phyloP scores from a whole-genome alignment of 1,140 invertebrate species.

The Hestina assimilis region DNA sequence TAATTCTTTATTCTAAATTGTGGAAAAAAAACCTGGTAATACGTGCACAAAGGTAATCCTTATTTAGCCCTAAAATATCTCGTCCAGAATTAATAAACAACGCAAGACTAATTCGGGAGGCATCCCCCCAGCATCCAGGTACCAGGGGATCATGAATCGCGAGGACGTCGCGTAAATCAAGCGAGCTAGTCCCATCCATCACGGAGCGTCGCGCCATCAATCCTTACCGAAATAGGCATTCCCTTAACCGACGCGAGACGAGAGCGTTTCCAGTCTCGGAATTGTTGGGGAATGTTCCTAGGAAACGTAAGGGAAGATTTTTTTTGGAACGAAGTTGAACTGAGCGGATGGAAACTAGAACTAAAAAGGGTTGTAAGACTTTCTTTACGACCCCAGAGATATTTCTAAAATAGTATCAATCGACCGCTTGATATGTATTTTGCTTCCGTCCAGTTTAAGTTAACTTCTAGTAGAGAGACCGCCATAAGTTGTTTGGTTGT shows the following conservation, averaged over 20 bases:
- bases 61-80: no score
- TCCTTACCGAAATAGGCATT: constrained; percentile 63
- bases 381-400: no score
- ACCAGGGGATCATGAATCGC: constrained; percentile 58
- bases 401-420: no score
- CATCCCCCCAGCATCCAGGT: constrained; percentile 32
- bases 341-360: not conserved
- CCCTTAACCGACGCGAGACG: constrained; percentile 22
- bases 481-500: no score
- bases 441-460: no score
- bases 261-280: not conserved
- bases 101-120: constrained; percentile 25
- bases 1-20: no score
- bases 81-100: constrained; percentile 1
- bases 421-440: no score
- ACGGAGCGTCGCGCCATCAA: constrained; percentile 59
- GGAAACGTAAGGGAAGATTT: not conserved
- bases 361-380: not conserved
- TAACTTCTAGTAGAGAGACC: no score
- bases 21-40: no score
- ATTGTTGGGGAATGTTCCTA: not conserved
- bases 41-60: no score
- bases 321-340: no score
- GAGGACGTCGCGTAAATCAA: constrained; percentile 65
- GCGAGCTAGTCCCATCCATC: constrained; percentile 56